A percentile compares a stretch with the other conserved stretches of the same genome.
Conservation (phyloP, 2,888 invertebrate species). For the Bimastos eiseni region DNA sequence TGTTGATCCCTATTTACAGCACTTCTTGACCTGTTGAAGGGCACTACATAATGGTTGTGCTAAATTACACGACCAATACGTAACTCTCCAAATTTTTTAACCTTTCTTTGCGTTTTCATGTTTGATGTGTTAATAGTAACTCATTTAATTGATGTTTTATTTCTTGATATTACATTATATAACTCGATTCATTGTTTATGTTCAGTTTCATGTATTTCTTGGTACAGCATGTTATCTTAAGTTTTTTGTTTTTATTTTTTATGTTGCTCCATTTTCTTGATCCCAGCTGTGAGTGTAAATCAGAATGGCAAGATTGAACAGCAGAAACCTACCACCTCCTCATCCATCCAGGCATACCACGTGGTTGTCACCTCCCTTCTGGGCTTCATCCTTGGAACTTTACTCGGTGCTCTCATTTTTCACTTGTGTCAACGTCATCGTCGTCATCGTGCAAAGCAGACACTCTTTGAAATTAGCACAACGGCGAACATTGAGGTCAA, state of each 20-base stretch:
- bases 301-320: not conserved
- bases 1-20: not conserved
- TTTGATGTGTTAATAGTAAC: too few relatives aligned
- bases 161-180: too few relatives aligned
- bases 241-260: not conserved
- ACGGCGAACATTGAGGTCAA: not conserved
- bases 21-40: too few relatives aligned
- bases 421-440: not conserved
- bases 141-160: too few relatives aligned
- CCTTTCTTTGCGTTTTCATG: too few relatives aligned
- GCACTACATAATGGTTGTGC: not conserved
- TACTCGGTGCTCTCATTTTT: not conserved
- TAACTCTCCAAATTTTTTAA: not conserved
- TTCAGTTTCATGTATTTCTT: not conserved
- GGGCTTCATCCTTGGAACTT: not conserved
- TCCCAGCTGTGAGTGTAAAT: not conserved
- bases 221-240: not conserved
- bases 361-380: not conserved
- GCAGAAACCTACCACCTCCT: not conserved
- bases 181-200: not conserved
- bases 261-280: not conserved
- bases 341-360: not conserved
- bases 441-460: not conserved
- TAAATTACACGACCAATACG: not conserved
- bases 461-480: not conserved